phyloP scores from a whole-genome alignment of 2,888 invertebrate genomes.

The Camponotus fellah region DNA sequence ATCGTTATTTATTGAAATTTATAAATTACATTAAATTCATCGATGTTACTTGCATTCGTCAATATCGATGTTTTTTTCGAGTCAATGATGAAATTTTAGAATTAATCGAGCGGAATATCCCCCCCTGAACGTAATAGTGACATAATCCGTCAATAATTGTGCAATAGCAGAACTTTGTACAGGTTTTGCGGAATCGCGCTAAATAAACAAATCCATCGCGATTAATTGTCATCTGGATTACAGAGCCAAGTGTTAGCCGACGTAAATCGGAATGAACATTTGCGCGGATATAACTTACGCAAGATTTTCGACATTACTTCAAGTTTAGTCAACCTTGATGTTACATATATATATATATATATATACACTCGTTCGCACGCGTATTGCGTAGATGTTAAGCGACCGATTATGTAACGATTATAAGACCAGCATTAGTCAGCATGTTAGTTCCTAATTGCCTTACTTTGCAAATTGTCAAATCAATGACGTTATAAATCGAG shows the following conservation, averaged over 20 bases:
- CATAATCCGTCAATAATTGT: conserved; percentile 21
- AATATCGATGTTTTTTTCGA: not conserved
- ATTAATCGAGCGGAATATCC: conserved; percentile 26
- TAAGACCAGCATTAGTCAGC: conserved; percentile 51
- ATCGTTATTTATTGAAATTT: not conserved
- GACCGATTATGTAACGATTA: conserved; percentile 47
- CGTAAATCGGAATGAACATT: conserved; percentile 34
- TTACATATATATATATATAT: no score
- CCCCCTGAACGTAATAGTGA: conserved; percentile 2
- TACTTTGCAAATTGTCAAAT: conserved; percentile 33
- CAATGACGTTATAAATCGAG: not conserved
- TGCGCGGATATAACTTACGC: conserved; percentile 59
- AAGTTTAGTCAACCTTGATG: conserved; percentile 68
- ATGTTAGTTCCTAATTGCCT: conserved; percentile 57
- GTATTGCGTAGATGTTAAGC: conserved; percentile 50
- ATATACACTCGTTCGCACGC: conserved; percentile 45
- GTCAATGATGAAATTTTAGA: not conserved
- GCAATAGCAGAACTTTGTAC: conserved; percentile 13
- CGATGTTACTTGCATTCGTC: not conserved
- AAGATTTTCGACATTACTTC: conserved; percentile 67
- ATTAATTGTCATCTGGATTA: conserved; percentile 46
- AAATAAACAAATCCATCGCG: conserved; percentile 41
- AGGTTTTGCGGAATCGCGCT: not conserved
- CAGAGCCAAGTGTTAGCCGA: conserved; percentile 30
- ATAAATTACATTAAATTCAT: not conserved